A percentile compares a stretch with the other conserved stretches of the same genome.
These are phyloP conservation scores for Macrostomum lignano DNA, from an alignment of 1,140 invertebrate genomes.

Conservation along the genomic window DNA sequence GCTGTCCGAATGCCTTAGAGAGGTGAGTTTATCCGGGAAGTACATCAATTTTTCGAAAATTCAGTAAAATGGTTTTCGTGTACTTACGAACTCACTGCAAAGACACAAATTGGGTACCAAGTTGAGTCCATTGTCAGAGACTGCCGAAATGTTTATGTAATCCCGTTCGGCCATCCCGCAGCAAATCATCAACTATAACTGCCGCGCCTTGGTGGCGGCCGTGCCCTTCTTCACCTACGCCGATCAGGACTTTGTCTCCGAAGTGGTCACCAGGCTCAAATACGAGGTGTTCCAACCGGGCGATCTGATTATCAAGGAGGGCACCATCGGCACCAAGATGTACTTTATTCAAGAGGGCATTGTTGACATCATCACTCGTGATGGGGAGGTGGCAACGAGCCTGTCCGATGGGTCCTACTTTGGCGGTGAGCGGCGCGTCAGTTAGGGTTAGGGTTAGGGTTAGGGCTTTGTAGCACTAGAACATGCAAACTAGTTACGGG, in stretches of 20 bases:
- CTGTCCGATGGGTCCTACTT: conserved; percentile 89
- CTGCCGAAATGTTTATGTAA: no score
- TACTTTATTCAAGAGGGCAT: conserved; percentile 94
- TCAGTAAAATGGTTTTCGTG: no score
- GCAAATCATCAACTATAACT: conserved; percentile 97
- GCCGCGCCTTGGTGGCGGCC: conserved; percentile 74
- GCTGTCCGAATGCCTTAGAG: conserved; percentile 73
- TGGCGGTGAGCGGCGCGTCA: no score
- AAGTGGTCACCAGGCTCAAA: conserved; percentile 75
- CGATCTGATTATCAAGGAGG: conserved; percentile 34
- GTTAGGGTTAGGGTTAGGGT: no score
- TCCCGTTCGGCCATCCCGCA: no score
- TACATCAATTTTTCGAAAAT: no score
- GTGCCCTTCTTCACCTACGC: conserved; percentile 95
- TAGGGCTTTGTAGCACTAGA: no score
- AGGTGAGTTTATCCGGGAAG: no score
- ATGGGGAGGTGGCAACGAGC: conserved; percentile 83
- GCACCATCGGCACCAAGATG: conserved; percentile 85
- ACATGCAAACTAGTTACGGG: no score
- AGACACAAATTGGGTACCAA: no score
- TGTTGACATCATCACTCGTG: conserved; percentile 61
- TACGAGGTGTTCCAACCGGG: conserved; percentile 90
- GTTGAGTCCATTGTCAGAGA: no score
- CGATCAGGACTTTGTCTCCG: conserved; percentile 81
- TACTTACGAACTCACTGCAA: no score